A percentile compares a stretch with the other conserved stretches of the same genome.
Evolutionary conservation across 2,797 vertebrate species (phyloP).

Genomic region (Channallabes apus): DNA sequence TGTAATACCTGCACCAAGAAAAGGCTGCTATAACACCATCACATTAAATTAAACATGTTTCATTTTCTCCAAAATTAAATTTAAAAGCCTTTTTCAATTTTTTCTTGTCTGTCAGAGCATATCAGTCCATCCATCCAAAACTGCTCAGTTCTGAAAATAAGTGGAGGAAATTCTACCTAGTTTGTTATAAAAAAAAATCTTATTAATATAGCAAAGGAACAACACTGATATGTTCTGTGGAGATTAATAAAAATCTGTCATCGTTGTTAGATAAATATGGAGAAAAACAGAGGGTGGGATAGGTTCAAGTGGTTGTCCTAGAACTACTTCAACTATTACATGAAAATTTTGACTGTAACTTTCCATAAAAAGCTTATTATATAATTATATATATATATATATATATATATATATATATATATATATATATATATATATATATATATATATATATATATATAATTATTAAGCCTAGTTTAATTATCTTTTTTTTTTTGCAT

Average conservation of each 20-base stretch:
- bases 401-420: too few species aligned
- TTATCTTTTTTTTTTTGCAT: background rate
- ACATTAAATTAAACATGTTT: conserved; percentile 35
- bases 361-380: background rate
- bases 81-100: conserved; percentile 39
- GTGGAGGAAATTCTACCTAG: conserved; percentile 39
- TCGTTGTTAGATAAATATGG: conserved; percentile 12
- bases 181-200: background rate
- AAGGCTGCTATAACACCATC: conserved; percentile 22
- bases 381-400: too few species aligned
- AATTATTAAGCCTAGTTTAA: background rate
- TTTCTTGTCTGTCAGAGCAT: conserved; percentile 40
- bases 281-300: background rate
- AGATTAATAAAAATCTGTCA: background rate
- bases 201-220: conserved; percentile 31
- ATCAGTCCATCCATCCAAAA: conserved; percentile 42
- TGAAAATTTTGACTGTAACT: conserved; percentile 10
- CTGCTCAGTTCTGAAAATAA: conserved; percentile 42
- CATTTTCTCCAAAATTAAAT: conserved; percentile 39
- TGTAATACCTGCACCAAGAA: conserved; percentile 30
- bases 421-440: too few species aligned
- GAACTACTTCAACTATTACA: background rate
- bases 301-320: background rate
- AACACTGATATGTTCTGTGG: conserved; percentile 41
- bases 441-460: background rate